Base-by-base conservation (phyloP, 2,797 vertebrate species). In the Gastrophryne carolinensis region DNA sequence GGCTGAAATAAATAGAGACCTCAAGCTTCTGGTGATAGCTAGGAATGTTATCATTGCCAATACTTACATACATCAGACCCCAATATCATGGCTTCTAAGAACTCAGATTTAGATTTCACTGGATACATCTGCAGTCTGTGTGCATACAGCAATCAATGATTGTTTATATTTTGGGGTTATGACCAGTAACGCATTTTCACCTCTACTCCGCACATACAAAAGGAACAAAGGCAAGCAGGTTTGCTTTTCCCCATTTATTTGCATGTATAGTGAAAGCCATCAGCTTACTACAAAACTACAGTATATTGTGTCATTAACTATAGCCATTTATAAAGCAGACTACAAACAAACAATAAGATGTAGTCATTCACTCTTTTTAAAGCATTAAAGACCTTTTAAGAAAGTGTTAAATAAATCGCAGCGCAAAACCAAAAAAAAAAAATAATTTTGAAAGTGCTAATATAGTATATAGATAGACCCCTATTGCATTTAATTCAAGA, bases 391-490 rank as follows among this genome's bases (percentile, higher is more conserved):
- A 57, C 34, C 54, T 76, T 53, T 65, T 57, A 66, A 60, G 41
- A 37, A 24, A 29, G 53, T 62, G 21, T 63, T 6, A 23, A 29
- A 53, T 69, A 70, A 71, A 71, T 63, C 50, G 23, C 67, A 56
- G 74, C 57, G 57, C 74, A 63, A 63, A 4, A 41, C 34, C 17
- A n/a, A n/a, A 41, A 47, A 58, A 34, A 9, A 17, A 62, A 5
- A 35, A 49, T 52, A 52, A 37, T 24, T 37, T 34, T 61, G 30
- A 50, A 61, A 29, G 44, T 50, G 56, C 17, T 72, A 37, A 19
- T 44, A 44, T n/a, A 6, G 32, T 12, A 58, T 8, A 58, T 23
- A 35, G 35, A 60, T 27, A 37, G 17, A 53, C 9, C 37, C 37
- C 35, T 30, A 47, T 17, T 27, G 17, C 7, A 4, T 10, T 27